Conservation (phyloP, 1,140 invertebrate genomes). For the Ericerus pela region DNA sequence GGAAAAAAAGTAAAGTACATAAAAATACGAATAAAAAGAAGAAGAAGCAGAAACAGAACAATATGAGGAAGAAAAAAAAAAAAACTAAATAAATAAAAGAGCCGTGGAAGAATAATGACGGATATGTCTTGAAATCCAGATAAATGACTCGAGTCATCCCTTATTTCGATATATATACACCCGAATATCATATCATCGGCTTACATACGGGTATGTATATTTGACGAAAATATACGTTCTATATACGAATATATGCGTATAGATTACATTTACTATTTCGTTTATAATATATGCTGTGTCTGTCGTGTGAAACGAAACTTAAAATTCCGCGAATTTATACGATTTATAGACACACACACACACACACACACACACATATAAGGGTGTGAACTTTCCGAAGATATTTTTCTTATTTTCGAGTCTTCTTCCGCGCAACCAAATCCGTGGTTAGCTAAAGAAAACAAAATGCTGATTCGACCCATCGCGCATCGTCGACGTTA, state of each 20-base stretch:
- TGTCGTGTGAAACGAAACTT: conserved; percentile 1
- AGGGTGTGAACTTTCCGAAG: too few species aligned
- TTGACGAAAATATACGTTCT: too few species aligned
- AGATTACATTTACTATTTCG: conserved; percentile 5
- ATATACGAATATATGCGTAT: not conserved
- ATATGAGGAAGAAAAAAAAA: too few species aligned
- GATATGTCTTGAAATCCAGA: conserved; percentile 1
- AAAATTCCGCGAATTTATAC: not conserved
- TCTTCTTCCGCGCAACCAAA: not conserved
- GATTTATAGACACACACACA: not conserved
- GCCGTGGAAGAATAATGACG: not conserved
- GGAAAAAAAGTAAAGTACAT: too few species aligned
- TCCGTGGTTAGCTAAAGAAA: too few species aligned
- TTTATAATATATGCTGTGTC: conserved; percentile 2
- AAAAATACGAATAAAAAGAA: too few species aligned
- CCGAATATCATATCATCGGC: not conserved
- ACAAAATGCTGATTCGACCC: too few species aligned
- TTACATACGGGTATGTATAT: not conserved
- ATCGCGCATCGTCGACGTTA: too few species aligned
- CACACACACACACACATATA: too few species aligned
- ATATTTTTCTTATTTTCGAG: conserved; percentile 4
- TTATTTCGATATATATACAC: conserved; percentile 4
- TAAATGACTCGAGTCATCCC: conserved; percentile 3
- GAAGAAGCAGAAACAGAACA: too few species aligned
- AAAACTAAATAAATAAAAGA: not conserved